phyloP scores from a whole-genome alignment of 2,888 invertebrate species.

The Caenorhabditis becei region DNA sequence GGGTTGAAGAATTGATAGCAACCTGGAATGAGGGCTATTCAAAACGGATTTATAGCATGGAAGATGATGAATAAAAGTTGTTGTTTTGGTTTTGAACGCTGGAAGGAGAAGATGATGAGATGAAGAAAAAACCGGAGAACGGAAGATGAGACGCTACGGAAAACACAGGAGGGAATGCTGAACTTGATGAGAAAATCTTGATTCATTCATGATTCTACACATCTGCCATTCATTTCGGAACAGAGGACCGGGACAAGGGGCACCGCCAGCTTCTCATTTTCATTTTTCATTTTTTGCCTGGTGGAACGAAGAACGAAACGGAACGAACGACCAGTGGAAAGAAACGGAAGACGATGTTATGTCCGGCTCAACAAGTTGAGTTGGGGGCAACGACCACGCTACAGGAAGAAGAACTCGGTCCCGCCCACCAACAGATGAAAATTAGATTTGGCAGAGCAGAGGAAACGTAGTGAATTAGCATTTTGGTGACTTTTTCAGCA shows the following conservation, averaged over 20 bases:
- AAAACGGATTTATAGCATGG: neutral
- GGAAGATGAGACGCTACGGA: no score
- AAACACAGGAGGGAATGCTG: no score
- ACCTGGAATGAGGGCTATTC: neutral
- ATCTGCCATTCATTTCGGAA: slow-evolving; percentile 16
- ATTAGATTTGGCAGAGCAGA: slow-evolving; percentile 50
- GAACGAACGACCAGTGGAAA: neutral
- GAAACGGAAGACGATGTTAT: neutral
- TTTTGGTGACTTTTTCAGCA: slow-evolving; percentile 25
- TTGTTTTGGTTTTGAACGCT: neutral
- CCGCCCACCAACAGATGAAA: slow-evolving; percentile 45
- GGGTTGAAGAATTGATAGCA: neutral
- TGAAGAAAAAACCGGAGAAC: no score
- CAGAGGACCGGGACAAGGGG: neutral
- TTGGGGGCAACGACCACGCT: slow-evolving; percentile 14
- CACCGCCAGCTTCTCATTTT: no score
- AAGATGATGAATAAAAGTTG: neutral
- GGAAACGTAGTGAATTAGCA: slow-evolving; percentile 34
- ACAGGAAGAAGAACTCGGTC: slow-evolving; percentile 22
- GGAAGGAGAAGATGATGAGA: neutral
- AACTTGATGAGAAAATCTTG: neutral
- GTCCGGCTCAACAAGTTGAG: slow-evolving; percentile 13
- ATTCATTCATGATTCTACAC: slow-evolving; percentile 15
- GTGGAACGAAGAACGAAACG: neutral
- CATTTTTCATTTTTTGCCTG: no score